These are phyloP conservation scores for Clupea harengus DNA, from an alignment of 2,113 vertebrate species.

Conservation along the genomic window DNA sequence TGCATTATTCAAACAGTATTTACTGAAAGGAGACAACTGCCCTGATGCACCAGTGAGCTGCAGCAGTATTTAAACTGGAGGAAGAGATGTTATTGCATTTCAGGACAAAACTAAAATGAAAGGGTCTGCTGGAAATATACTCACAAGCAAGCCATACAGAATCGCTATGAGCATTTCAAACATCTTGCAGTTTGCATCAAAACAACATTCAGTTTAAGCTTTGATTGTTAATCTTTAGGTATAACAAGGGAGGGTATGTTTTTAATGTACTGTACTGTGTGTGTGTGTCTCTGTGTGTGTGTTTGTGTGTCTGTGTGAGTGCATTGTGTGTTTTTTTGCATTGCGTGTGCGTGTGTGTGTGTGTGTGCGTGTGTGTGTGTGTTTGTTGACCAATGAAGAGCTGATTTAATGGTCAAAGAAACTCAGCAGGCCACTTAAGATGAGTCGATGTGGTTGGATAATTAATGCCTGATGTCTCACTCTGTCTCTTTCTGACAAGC, in stretches of 20 bases:
- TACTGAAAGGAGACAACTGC: not conserved
- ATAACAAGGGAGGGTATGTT: no score
- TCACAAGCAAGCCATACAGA: no score
- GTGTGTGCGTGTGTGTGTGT: not conserved
- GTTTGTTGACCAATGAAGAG: not conserved
- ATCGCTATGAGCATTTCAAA: not conserved
- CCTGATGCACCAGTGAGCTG: not conserved
- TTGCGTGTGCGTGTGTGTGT: slow-evolving; percentile 7
- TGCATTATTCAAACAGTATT: not conserved
- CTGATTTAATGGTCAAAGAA: not conserved
- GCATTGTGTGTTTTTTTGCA: not conserved
- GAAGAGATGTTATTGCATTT: no score
- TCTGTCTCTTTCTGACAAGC: not conserved
- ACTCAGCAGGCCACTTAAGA: not conserved
- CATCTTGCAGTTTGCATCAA: not conserved
- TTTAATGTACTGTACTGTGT: not conserved
- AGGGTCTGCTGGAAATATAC: no score
- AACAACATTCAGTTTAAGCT: not conserved
- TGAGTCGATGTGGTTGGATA: not conserved
- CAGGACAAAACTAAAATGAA: no score
- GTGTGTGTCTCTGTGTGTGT: no score
- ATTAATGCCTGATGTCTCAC: not conserved
- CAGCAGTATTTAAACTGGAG: no score
- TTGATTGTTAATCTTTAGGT: not conserved
- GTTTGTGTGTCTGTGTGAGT: not conserved